These are phyloP conservation scores for Hippoglossus hippoglossus DNA, from an alignment of 2,797 vertebrate species.

Conservation along the genomic window DNA sequence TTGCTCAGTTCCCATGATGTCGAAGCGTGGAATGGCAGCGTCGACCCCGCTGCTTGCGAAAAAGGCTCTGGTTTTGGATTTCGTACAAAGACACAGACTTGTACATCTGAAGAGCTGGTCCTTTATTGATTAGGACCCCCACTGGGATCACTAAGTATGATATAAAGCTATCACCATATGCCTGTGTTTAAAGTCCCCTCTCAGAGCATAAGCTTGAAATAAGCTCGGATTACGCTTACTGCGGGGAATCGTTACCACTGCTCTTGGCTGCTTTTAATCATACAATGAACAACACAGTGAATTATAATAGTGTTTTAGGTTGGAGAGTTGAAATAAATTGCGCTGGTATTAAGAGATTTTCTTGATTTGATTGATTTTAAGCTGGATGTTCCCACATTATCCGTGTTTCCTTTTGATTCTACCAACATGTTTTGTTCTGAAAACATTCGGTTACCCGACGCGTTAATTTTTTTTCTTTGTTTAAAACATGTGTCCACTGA, in stretches of 20 bases:
- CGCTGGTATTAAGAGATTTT: constrained; percentile 64
- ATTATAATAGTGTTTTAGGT: constrained; percentile 54
- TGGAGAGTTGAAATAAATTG: constrained; percentile 52
- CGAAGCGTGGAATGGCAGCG: constrained; percentile 18
- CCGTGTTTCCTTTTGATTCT: constrained; percentile 27
- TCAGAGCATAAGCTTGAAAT: constrained; percentile 78
- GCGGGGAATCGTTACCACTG: constrained; percentile 59
- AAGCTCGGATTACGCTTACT: constrained; percentile 71
- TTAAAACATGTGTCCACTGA: constrained; percentile 33
- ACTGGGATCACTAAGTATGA: constrained; percentile 67
- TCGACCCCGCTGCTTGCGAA: constrained; percentile 12
- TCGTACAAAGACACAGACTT: constrained; percentile 34
- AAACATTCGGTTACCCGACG: constrained; percentile 36
- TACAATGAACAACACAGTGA: constrained; percentile 59
- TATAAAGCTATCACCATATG: constrained; percentile 80
- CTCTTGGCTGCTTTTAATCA: constrained; percentile 63
- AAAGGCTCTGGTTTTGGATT: constrained; percentile 35
- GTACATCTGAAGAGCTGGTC: constrained; percentile 56
- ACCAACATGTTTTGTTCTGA: constrained; percentile 43
- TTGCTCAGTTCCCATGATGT: constrained; percentile 35
- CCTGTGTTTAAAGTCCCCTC: constrained; percentile 75
- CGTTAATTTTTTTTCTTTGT: constrained; percentile 32
- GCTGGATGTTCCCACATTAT: constrained; percentile 52
- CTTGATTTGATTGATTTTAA: constrained; percentile 65
- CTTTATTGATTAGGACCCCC: constrained; percentile 73